Conservation (phyloP, 1,140 invertebrate genomes). For the Drosophila nikananu region DNA sequence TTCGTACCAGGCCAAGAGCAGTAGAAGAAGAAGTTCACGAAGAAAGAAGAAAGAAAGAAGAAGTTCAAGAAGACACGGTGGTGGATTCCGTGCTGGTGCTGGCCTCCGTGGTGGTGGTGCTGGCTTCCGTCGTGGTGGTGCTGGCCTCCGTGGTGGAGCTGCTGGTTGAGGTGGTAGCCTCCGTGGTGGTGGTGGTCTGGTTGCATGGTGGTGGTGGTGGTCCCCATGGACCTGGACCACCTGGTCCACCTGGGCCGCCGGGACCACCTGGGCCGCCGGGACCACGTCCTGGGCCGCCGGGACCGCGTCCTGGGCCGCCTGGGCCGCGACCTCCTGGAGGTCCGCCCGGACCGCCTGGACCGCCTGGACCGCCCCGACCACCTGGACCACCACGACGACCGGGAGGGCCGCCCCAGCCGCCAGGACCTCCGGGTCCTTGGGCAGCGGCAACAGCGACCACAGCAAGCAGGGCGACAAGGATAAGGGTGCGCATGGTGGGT, state of each 20-base stretch:
- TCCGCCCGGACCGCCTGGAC: background rate
- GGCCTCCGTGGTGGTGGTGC: constrained; percentile 18
- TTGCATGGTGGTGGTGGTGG: constrained; percentile 28
- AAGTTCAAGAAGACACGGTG: background rate
- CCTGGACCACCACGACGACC: constrained; percentile 2
- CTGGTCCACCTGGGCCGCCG: constrained; percentile 18
- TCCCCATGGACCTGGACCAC: constrained; percentile 21
- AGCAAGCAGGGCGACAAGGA: constrained; percentile 32
- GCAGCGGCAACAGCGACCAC: constrained; percentile 34
- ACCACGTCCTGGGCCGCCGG: too few species aligned
- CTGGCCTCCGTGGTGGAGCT: background rate
- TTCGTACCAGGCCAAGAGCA: background rate
- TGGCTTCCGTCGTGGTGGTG: background rate
- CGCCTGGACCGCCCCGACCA: constrained; percentile 1
- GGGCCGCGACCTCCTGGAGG: background rate
- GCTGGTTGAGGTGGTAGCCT: background rate
- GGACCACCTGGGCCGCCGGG: constrained; percentile 11
- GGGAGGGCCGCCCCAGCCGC: background rate
- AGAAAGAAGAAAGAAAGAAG: too few species aligned
- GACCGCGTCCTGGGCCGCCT: constrained; percentile 15
- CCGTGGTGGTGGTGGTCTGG: constrained; percentile 15
- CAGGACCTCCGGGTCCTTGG: constrained; percentile 33
- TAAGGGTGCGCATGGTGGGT: constrained; percentile 32
- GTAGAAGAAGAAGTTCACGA: background rate
- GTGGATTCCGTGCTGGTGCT: constrained; percentile 6